Percentiles rank a stretch among this genome's conserved stretches.
phyloP scores from a whole-genome alignment of 2,797 vertebrate species.

The Protonibea diacanthus region DNA sequence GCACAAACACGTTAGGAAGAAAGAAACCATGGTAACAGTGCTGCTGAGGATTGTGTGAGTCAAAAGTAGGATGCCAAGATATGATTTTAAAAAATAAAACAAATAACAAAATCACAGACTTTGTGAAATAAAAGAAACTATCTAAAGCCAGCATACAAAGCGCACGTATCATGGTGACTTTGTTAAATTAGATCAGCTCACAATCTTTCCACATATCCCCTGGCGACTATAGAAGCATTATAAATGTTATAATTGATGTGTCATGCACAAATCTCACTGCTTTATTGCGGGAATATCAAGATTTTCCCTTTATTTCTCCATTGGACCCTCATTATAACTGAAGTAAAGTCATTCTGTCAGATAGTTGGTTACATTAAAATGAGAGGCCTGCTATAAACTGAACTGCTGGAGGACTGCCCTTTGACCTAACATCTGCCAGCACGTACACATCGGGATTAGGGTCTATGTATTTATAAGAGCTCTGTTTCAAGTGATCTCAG shows the following conservation, averaged over 20 bases:
- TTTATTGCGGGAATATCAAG: neutral
- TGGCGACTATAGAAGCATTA: neutral
- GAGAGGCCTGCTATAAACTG: slow-evolving; percentile 38
- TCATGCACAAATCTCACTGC: slow-evolving; percentile 9
- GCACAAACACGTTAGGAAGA: slow-evolving; percentile 22
- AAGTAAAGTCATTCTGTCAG: slow-evolving; percentile 36
- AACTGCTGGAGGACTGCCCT: slow-evolving; percentile 49
- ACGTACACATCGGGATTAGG: slow-evolving; percentile 59
- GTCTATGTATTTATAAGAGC: slow-evolving; percentile 63
- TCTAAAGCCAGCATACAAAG: slow-evolving; percentile 3
- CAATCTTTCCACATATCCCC: neutral
- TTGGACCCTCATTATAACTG: slow-evolving; percentile 14
- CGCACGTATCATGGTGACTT: neutral
- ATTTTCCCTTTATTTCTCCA: slow-evolving; percentile 25
- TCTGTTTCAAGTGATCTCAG: slow-evolving; percentile 77
- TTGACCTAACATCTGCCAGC: slow-evolving; percentile 62
- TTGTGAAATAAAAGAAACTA: neutral
- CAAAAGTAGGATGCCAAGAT: slow-evolving; percentile 35
- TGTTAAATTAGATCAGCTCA: neutral
- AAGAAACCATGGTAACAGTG: slow-evolving; percentile 58
- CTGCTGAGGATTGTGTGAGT: slow-evolving; percentile 40
- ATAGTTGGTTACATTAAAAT: slow-evolving; percentile 39
- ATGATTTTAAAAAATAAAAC: slow-evolving; percentile 6
- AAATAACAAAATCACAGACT: slow-evolving; percentile 32
- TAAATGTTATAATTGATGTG: slow-evolving; percentile 2